These are phyloP conservation scores for Kobus ellipsiprymnus DNA, from an alignment of 2,113 vertebrate species.

Conservation along the genomic window DNA sequence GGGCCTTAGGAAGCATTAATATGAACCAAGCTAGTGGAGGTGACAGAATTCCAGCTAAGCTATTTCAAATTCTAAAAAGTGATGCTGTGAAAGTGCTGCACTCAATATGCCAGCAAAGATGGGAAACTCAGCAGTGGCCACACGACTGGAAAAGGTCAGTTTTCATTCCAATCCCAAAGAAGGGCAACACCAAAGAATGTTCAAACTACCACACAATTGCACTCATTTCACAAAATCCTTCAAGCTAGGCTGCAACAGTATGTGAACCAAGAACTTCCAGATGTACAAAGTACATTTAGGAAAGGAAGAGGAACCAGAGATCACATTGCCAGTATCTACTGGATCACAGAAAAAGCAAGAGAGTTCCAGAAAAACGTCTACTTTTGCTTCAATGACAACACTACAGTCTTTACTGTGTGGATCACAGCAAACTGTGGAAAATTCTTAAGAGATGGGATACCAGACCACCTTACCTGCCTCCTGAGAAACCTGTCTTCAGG, in stretches of 20 bases:
- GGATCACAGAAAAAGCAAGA: not conserved
- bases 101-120: not conserved
- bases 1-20: not conserved
- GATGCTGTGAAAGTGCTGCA: not conserved
- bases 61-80: not conserved
- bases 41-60: not conserved
- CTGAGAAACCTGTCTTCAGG: not conserved
- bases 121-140: not conserved
- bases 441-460: not conserved
- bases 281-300: not conserved
- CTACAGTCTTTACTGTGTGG: not conserved
- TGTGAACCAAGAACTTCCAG: not conserved
- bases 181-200: not conserved
- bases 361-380: not conserved
- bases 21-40: not conserved
- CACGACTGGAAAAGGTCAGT: not conserved
- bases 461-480: not conserved
- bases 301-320: not conserved
- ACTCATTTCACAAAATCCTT: not conserved
- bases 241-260: not conserved
- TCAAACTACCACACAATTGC: not conserved
- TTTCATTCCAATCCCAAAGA: not conserved
- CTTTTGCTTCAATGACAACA: not conserved
- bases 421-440: not conserved
- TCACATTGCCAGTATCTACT: not conserved